These are phyloP conservation scores for Sylvia borin DNA, from an alignment of 2,797 vertebrate species.

Conservation along the genomic window DNA sequence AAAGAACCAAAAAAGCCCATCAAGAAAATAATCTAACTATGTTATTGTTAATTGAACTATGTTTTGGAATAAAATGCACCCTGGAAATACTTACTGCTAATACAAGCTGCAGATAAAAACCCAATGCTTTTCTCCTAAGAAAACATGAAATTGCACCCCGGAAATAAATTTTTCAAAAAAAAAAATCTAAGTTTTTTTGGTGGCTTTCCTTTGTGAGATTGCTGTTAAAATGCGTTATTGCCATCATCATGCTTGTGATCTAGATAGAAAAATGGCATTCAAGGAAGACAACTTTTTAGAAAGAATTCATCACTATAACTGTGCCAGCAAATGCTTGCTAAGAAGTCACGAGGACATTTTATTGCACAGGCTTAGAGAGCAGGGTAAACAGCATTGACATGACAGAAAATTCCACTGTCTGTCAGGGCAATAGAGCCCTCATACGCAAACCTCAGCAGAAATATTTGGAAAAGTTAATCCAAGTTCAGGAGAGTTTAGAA, in stretches of 20 bases:
- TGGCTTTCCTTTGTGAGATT: background rate
- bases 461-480: background rate
- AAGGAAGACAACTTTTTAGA: background rate
- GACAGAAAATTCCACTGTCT: background rate
- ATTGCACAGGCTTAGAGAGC: background rate
- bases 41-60: background rate
- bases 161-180: background rate
- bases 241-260: background rate
- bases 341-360: background rate
- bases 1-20: background rate
- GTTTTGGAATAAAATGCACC: background rate
- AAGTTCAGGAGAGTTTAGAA: background rate
- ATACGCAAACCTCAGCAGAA: background rate
- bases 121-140: background rate
- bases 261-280: background rate
- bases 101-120: background rate
- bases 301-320: background rate
- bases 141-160: background rate
- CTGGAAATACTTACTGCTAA: background rate
- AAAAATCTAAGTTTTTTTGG: fast-evolving
- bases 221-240: background rate
- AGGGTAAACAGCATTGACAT: fast-evolving
- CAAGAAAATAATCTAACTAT: background rate
- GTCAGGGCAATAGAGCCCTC: background rate
- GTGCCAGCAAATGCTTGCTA: background rate